phyloP scores from a whole-genome alignment of 2,113 vertebrate genomes.

The Callaeas wilsoni region DNA sequence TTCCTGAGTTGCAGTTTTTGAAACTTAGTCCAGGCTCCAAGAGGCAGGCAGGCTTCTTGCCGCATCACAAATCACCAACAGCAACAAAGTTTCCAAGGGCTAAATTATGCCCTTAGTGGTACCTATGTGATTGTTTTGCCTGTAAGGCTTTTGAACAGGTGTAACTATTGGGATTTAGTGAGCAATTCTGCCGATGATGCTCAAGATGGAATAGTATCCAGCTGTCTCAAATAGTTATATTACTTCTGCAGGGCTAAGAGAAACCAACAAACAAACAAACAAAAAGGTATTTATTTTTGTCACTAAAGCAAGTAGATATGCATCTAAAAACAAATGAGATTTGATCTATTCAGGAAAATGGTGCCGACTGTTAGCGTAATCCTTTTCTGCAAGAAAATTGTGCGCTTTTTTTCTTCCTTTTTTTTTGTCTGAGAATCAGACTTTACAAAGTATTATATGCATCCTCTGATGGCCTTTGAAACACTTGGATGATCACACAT shows the following conservation, averaged over 20 bases:
- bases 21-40: not conserved
- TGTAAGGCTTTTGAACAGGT: constrained; percentile 28
- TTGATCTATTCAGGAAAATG: not conserved
- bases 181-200: not conserved
- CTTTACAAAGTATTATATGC: not conserved
- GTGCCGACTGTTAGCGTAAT: not conserved
- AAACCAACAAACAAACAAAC: not conserved
- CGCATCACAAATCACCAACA: not conserved
- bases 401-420: not conserved
- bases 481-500: not conserved
- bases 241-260: not conserved
- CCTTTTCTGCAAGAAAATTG: not conserved
- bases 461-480: not conserved
- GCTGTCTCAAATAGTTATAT: not conserved
- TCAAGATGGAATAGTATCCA: not conserved
- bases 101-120: not conserved
- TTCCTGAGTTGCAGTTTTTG: not conserved
- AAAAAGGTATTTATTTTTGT: not conserved
- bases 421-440: not conserved
- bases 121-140: constrained; percentile 6
- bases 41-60: not conserved
- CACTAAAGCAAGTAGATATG: not conserved
- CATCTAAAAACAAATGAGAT: not conserved
- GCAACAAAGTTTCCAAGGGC: not conserved
- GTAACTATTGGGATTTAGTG: not conserved